Base-by-base conservation (phyloP, 2,113 vertebrate genomes). In the Dolichotis patagonum region DNA sequence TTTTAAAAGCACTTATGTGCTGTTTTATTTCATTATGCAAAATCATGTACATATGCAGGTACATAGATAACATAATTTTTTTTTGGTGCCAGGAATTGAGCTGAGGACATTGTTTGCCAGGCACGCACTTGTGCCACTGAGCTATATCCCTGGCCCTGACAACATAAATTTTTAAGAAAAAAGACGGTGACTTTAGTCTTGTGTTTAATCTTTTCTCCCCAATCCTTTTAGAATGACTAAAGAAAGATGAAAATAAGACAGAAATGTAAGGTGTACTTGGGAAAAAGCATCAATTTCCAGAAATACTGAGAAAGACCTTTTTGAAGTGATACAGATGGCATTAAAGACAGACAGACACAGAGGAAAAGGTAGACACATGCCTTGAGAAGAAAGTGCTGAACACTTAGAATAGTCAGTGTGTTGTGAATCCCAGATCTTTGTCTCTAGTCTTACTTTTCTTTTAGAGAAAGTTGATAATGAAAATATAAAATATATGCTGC, bases 191-290 rank as follows among this genome's bases (percentile, higher is more conserved):
- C 81, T 86, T 90, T 14, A 46, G n/a, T 43, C 81, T 49, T 46
- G 38, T 60, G 43, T 60, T 91, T 85, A 82, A 82, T 10, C 14
- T 77, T 77, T 19, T 24, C n/a, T 77, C 6, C n/a, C 54, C 28
- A 90, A 77, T 88, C 43, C 16, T 13, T 38, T 22, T 84, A 32
- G 41, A 91, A 93, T 41, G 58, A 54, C 35, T 41, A 85, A 1
- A 11, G 38, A 38, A 67, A 88, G 87, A 65, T 49, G n/a, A 82
- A 88, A 96, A 73, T 43, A 73, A 94, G 69, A 91, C 86, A 85
- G 8, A 62, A 88, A 87, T 32, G 10, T 17, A 5, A 28, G 58
- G 43, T 9, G 14, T 69, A 4, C 60, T 65, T 78, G 52, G 30
- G 20, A 85, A 96, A 69, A 62, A 75, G 9, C 9, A 73, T 1